phyloP scores from a whole-genome alignment of 1,140 invertebrate species.

The Drosophila watanabei region DNA sequence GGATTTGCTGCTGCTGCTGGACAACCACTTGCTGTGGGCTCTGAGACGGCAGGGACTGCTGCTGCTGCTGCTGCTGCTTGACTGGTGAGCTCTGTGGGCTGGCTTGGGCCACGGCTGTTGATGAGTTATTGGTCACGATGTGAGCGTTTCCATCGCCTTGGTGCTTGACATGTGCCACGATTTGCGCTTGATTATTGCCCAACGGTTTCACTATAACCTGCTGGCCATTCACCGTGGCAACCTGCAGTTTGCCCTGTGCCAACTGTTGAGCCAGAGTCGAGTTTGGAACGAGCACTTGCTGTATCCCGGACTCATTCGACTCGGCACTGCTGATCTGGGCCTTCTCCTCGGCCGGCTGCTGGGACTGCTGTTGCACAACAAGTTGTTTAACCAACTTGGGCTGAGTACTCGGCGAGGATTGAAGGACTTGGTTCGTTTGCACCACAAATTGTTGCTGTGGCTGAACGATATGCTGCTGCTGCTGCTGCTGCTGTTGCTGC shows the following conservation, averaged over 20 bases:
- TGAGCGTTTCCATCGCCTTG: slow-evolving; percentile 84
- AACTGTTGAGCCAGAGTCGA: slow-evolving; percentile 91
- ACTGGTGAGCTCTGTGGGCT: slow-evolving; percentile 66
- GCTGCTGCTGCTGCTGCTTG: slow-evolving; percentile 37
- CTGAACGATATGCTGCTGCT: slow-evolving; percentile 65
- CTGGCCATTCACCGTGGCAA: slow-evolving; percentile 93
- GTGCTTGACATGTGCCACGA: slow-evolving; percentile 89
- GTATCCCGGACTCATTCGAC: slow-evolving; percentile 63
- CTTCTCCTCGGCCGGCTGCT: slow-evolving; percentile 59
- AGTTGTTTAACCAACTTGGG: slow-evolving; percentile 64
- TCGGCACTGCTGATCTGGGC: slow-evolving; percentile 51
- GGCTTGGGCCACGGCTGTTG: slow-evolving; percentile 44
- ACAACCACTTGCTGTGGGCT: slow-evolving; percentile 68
- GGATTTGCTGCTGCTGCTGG: slow-evolving; percentile 48
- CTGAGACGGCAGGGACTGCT: slow-evolving; percentile 52
- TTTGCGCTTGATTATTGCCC: slow-evolving; percentile 90
- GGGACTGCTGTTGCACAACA: slow-evolving; percentile 65
- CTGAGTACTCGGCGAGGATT: slow-evolving; percentile 63
- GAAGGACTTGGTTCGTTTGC: slow-evolving; percentile 67
- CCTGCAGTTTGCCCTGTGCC: slow-evolving; percentile 91
- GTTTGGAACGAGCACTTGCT: slow-evolving; percentile 92
- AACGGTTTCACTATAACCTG: slow-evolving; percentile 92
- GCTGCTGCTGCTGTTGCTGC: slow-evolving; percentile 54
- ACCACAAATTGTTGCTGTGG: slow-evolving; percentile 72
- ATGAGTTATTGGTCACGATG: slow-evolving; percentile 75